These are phyloP conservation scores for Myzus persicae DNA, from an alignment of 1,140 invertebrate species.

Conservation along the genomic window DNA sequence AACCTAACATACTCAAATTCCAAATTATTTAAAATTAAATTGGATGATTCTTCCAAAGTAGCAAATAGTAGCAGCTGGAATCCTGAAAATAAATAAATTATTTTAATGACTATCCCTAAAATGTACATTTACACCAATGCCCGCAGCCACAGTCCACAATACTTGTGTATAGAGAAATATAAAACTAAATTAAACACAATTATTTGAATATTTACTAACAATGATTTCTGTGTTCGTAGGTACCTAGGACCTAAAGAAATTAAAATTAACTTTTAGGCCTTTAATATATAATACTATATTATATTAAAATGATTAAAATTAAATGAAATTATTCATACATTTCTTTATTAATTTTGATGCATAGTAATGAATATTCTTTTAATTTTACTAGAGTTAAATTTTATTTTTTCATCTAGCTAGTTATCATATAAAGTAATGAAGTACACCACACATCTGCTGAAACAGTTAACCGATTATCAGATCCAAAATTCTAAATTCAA, in stretches of 20 bases:
- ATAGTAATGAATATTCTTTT: no score
- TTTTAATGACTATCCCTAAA: neutral
- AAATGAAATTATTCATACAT: no score
- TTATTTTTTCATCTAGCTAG: neutral
- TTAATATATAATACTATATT: no score
- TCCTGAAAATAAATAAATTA: neutral
- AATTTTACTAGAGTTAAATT: neutral
- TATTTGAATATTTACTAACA: neutral
- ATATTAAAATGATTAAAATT: no score
- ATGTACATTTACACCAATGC: neutral
- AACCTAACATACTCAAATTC: no score
- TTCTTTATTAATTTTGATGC: no score
- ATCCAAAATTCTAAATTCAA: neutral
- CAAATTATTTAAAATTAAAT: neutral
- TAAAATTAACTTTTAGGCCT: no score
- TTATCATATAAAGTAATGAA: neutral
- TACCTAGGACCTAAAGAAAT: no score
- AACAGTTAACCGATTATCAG: neutral
- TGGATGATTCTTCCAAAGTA: neutral
- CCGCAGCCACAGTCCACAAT: neutral
- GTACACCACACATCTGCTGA: neutral
- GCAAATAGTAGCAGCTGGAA: neutral
- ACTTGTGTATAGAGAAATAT: neutral
- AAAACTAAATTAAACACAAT: neutral
- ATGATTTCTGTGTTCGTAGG: neutral